These are phyloP conservation scores for Anisognathus igniventris DNA, from an alignment of 2,797 vertebrate species.

Conservation along the genomic window DNA sequence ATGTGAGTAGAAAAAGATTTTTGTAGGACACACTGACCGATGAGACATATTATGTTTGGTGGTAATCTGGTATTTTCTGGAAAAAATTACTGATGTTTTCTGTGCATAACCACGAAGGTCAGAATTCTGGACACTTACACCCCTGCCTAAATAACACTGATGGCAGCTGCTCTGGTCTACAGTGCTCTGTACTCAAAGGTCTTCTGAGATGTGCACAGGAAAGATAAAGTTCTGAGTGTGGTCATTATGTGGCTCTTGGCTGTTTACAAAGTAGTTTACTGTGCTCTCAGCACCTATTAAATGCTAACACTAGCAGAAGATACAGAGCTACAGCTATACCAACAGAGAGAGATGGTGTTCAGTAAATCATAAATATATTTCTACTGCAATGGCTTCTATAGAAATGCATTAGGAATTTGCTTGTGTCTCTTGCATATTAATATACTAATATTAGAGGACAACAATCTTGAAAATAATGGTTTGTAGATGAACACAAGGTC, in stretches of 20 bases:
- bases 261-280: background rate
- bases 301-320: background rate
- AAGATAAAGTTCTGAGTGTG: background rate
- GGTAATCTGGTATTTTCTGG: background rate
- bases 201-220: background rate
- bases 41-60: background rate
- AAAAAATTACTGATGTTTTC: background rate
- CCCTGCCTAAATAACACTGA: background rate
- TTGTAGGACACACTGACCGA: background rate
- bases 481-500: background rate
- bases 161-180: background rate
- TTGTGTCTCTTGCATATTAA: background rate
- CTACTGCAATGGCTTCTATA: background rate
- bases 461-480: background rate
- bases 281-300: background rate
- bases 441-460: background rate
- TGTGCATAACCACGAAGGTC: background rate
- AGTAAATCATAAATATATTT: background rate
- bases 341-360: background rate
- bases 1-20: background rate
- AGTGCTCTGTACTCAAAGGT: background rate
- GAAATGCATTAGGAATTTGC: background rate
- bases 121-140: background rate
- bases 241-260: background rate
- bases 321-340: background rate